A percentile compares a stretch with the other conserved stretches of the same genome.
Evolutionary conservation across 1,140 invertebrate species (phyloP).

Genomic region (Drosophila elegans): DNA sequence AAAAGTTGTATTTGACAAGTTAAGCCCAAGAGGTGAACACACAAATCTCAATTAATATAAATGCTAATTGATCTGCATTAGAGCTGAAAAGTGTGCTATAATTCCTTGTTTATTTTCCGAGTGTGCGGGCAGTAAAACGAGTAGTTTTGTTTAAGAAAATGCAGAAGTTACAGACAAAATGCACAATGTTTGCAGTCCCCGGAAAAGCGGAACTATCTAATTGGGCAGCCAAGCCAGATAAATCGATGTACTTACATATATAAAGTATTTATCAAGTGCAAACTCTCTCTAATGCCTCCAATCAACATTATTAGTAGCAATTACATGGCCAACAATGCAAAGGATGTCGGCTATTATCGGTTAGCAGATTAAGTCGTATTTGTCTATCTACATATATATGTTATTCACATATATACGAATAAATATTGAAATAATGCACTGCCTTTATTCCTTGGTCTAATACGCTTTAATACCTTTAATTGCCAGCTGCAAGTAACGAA

Average conservation of each 20-base stretch:
- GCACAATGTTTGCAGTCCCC: not conserved
- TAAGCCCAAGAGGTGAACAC: conserved; percentile 1
- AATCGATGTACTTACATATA: not conserved
- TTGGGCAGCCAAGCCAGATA: conserved; percentile 18
- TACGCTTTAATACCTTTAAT: conserved; percentile 35
- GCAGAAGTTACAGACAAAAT: not conserved
- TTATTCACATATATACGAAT: not conserved
- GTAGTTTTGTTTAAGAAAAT: not conserved
- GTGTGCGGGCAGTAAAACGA: not conserved
- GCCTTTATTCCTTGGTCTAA: conserved; percentile 9
- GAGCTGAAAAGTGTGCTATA: conserved; percentile 25
- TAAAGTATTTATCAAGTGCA: conserved; percentile 12
- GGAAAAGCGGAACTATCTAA: conserved; percentile 16
- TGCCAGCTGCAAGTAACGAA: conserved; percentile 9
- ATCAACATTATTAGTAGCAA: conserved; percentile 45
- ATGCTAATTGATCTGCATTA: conserved; percentile 23
- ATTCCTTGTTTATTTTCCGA: conserved; percentile 9
- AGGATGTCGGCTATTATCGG: conserved; percentile 32
- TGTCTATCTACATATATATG: no score
- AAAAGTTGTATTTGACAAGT: not conserved
- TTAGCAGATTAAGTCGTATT: conserved; percentile 4
- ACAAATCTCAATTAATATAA: conserved; percentile 32
- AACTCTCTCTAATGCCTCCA: conserved; percentile 45
- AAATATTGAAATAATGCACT: conserved; percentile 39
- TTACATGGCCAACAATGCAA: conserved; percentile 26